Evolutionary conservation across 2,113 vertebrate species (phyloP), one percentile per base, ranked within the genome.

Genomic region (Serinus canaria): DNA sequence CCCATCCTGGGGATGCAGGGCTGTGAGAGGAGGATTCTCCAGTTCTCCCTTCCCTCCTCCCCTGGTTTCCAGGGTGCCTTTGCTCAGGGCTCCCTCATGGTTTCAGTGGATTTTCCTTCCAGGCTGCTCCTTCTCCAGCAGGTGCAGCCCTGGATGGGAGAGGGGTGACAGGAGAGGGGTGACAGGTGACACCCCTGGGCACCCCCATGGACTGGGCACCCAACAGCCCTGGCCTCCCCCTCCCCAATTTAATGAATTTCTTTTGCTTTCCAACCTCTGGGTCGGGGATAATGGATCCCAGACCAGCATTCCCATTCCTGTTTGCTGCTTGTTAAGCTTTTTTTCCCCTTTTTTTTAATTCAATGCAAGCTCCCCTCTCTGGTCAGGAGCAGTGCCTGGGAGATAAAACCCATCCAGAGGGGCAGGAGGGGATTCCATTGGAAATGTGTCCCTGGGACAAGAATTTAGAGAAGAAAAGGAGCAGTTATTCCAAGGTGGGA

Each of bases 271-370:
- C 95, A 96, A 63, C 96, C 96, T 73, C 94, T 80, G 89, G 96
- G 96, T 96, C 95, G 94, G 81, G 89, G 86, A 56, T 97, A 96
- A 97, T 97, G 91, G 96, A 93, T 95, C 66, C 83, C 96, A 96
- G 96, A 94, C 87, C 20, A 2, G 33, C 78, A 31, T 93, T 92
- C 79, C 83, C 86, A 89, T 82, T 94, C 89, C 94, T 73, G 53
- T 84, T 97, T 91, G 94, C 84, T 81, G 60, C 92, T 93, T 72
- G 28, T 87, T 78, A 79, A 84, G 66, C 9, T 28, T 72, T 59
- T 75, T 62, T 62, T 50, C 10, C 6, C 10, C 1, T 3, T 31
- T 18, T 30, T 47, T 33, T 49, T 44, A 24, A n/a, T 66, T 52
- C 44, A 82, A 47, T 62, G 58, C 60, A 35, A 75, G 73, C 64